Base-by-base conservation (phyloP, 2,888 invertebrate species). In the Pheosia tremula region DNA sequence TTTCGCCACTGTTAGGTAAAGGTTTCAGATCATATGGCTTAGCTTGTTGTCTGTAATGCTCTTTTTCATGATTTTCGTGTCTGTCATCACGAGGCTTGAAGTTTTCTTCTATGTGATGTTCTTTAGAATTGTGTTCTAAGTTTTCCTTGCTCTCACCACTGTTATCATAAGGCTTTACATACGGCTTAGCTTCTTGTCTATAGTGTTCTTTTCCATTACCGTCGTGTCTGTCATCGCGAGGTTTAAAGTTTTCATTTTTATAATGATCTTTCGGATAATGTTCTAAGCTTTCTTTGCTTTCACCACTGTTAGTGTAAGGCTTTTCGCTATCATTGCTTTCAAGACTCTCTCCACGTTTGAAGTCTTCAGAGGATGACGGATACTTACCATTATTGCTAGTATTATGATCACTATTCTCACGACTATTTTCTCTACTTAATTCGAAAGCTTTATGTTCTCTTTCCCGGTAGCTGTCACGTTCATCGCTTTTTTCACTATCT, bases 401-500 rank as follows among this genome's bases (percentile, higher is more conserved):
- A 57, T 45, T 56, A 43, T 52, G 60, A 68, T 76, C 70, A 39
- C 24, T 52, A 59, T 65, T 68, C 63, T 72, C 75, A 53, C 56
- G 61, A 61, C 68, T 69, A 39, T 63, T 67, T 13, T 55, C 55
- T 55, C 6, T 55, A 7, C 13, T 55, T 3, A 39, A 3, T 3
- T 39, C 39, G 36, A 13, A 38, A 39, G 9, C 39, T 55, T 6
- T 55, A n/a, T 55, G 39, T 53, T 57, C 49, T 11, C 61, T 64
- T 13, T 68, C 61, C 63, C 59, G 65, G 58, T 69, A 61, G 63
- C 71, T 66, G 7, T 58, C 45, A 50, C 61, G 77, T 71, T 82
- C 79, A 61, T 63, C 65, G 61, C 68, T 75, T 57, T 79, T 70
- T 45, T 64, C 59, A 55, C 58, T 73, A 63, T 79, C 74, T 54